phyloP scores from a whole-genome alignment of 2,888 invertebrate species.

The Limnephilus rhombicus region DNA sequence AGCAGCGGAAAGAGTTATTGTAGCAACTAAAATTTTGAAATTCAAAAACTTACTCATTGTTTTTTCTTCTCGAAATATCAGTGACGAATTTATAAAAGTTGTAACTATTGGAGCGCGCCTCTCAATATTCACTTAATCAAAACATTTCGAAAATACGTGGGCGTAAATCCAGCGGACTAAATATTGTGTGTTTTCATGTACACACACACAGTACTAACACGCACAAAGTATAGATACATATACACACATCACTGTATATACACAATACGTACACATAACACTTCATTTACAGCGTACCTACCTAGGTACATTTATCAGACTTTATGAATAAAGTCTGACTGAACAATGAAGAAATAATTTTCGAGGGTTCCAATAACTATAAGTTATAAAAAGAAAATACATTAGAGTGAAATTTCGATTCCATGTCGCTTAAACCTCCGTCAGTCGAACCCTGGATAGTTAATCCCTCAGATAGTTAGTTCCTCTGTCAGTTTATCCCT shows the following conservation, averaged over 20 bases:
- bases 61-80: not conserved
- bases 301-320: not conserved
- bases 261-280: not conserved
- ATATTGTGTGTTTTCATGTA: constrained; percentile 23
- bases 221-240: not conserved
- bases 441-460: too few species aligned
- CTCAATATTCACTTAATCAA: not conserved
- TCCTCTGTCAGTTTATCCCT: too few species aligned
- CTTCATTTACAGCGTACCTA: not conserved
- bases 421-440: too few species aligned
- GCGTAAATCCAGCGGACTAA: not conserved
- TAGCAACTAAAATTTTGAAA: not conserved
- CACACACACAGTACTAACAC: constrained; percentile 19
- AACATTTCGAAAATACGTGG: constrained; percentile 7
- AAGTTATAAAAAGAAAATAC: too few species aligned
- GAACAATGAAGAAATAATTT: not conserved
- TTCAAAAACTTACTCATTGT: not conserved
- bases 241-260: not conserved
- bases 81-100: not conserved
- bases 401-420: too few species aligned
- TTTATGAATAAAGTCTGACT: too few species aligned
- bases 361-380: not conserved
- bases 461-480: too few species aligned
- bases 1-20: not conserved
- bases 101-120: not conserved